Conservation (phyloP, 2,113 vertebrate species). For the Benitochromis conjunctus region DNA sequence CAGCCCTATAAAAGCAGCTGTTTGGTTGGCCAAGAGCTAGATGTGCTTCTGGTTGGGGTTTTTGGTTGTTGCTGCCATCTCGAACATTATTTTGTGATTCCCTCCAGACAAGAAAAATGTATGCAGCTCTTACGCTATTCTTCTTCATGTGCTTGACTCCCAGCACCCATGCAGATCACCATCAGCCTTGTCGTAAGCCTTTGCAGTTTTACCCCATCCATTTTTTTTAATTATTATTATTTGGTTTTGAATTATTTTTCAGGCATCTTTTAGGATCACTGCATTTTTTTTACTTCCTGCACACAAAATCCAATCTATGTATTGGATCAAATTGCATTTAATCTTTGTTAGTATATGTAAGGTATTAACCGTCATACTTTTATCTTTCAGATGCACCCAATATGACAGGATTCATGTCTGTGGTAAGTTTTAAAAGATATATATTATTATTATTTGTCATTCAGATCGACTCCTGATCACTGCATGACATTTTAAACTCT, state of each 20-base stretch:
- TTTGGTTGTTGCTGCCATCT: conserved; percentile 21
- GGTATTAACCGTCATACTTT: not conserved
- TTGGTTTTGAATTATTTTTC: not conserved
- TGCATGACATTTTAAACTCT: not conserved
- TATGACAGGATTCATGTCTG: conserved; percentile 57
- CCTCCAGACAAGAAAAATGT: conserved; percentile 45
- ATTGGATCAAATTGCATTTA: not conserved
- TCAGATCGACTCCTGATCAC: not conserved
- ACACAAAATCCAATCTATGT: not conserved
- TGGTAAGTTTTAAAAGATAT: conserved; percentile 43
- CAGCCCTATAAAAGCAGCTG: conserved; percentile 53
- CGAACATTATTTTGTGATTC: not conserved
- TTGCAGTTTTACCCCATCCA: not conserved
- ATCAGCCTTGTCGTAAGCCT: conserved; percentile 65
- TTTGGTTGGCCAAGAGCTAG: not conserved
- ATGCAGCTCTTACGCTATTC: conserved; percentile 22
- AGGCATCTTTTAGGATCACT: not conserved
- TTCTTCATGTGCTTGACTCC: conserved; percentile 53
- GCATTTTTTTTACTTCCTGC: not conserved
- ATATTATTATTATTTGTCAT: not conserved
- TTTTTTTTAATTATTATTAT: not conserved
- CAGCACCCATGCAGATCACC: conserved; percentile 45
- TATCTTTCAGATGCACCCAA: conserved; percentile 64
- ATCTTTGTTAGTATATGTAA: not conserved
- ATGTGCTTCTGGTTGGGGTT: not conserved